Evolutionary conservation across 2,113 vertebrate genomes (phyloP).

Genomic region (Anolis sagrei): DNA sequence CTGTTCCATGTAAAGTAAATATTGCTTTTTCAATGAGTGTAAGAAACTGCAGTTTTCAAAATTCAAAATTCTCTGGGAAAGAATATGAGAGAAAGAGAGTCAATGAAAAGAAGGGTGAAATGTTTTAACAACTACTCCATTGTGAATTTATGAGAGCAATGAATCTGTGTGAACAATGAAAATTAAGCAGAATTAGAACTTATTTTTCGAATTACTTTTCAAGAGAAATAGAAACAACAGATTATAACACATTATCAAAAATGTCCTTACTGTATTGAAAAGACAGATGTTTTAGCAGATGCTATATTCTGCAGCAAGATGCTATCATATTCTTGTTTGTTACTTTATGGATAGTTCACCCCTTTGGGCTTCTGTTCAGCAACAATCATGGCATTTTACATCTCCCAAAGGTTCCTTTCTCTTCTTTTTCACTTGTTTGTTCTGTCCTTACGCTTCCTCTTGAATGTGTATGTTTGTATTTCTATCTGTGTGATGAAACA

Average conservation of each 20-base stretch:
- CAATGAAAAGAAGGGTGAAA: neutral
- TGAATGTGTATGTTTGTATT: neutral
- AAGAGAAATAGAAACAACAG: neutral
- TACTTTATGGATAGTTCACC: neutral
- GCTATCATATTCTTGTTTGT: neutral
- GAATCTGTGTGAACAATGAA: neutral
- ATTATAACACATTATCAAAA: neutral
- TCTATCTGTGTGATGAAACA: neutral
- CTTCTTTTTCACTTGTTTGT: neutral
- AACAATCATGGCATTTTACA: neutral
- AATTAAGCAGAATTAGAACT: neutral
- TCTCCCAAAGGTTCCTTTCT: neutral
- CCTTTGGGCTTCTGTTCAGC: neutral
- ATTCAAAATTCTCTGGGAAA: neutral
- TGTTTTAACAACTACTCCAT: fast-evolving
- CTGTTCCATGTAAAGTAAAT: fast-evolving
- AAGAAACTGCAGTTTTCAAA: neutral
- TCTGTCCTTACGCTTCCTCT: neutral
- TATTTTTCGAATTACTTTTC: neutral
- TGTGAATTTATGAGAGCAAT: neutral
- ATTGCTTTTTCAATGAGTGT: fast-evolving
- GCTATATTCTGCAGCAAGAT: neutral
- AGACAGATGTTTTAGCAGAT: neutral
- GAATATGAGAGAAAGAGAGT: fast-evolving
- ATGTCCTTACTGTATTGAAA: neutral